Evolutionary conservation across 2,888 invertebrate genomes (phyloP), one percentile per base, ranked within the genome.

Genomic region (Cabera pusaria): DNA sequence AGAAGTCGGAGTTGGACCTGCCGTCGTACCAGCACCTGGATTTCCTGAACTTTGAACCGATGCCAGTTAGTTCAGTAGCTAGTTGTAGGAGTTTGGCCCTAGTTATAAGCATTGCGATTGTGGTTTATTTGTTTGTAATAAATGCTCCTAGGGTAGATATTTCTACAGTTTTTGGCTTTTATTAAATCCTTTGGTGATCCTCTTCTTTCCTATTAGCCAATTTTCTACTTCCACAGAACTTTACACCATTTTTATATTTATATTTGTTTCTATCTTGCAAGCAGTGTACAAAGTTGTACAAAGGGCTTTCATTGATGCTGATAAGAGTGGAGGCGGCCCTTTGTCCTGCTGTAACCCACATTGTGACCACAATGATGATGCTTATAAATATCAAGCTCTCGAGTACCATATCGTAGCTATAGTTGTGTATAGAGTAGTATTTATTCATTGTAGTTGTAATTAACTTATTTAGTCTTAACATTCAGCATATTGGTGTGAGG

Each of bases 381-480:
- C 74, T 81, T 82, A 74, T 71, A 63, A 70, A 24, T 58, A 51
- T 46, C 49, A 53, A 56, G 52, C 57, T 52, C 49, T 25, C 24
- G 19, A 20, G 53, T 64, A 60, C 84, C 84, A 84, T 84, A 84
- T 84, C 84, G 80, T 84, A 81, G 80, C 80, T 80, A 75, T 71
- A 49, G 14, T 84, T 84, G 80, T 84, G 81, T 79, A 80, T 80
- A 75, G 70, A 49, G 14, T 56, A 56, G 59, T 50, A 11, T 6
- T 19, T 17, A 41, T 29, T 31, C 29, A 31, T 22, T 28, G 53
- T 57, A 52, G 39, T 26, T n/a, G n/a, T n/a, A n/a, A n/a, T n/a
- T n/a, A n/a, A n/a, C n/a, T n/a, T n/a, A n/a, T n/a, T n/a, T n/a
- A n/a, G n/a, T n/a, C n/a, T n/a, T n/a, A n/a, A n/a, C n/a, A n/a